These are phyloP conservation scores for Madoqua kirkii DNA, from an alignment of 2,113 vertebrate species.

Conservation along the genomic window DNA sequence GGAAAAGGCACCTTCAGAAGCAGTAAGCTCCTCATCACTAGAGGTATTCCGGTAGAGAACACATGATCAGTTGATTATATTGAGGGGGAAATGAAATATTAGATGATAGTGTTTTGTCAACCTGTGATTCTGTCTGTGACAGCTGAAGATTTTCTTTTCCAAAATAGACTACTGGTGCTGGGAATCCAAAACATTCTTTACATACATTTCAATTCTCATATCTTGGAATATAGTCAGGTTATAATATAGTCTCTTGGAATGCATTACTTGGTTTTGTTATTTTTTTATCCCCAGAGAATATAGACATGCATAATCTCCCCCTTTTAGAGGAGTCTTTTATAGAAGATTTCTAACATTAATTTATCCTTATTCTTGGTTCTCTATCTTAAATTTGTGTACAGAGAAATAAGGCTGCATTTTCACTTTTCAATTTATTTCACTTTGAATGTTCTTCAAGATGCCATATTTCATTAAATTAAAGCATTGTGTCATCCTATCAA, in stretches of 20 bases:
- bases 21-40: not conserved
- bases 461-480: constrained; percentile 34
- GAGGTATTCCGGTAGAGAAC: not conserved
- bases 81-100: not conserved
- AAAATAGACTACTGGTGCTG: constrained; percentile 29
- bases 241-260: constrained; percentile 42
- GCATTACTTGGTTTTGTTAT: not conserved
- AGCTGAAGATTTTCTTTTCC: constrained; percentile 45
- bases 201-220: not conserved
- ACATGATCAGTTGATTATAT: not conserved
- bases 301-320: constrained; percentile 10
- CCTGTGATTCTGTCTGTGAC: not conserved
- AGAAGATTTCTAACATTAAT: constrained; percentile 39
- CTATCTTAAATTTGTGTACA: constrained; percentile 1
- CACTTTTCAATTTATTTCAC: constrained; percentile 34
- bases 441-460: not conserved
- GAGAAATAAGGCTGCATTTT: constrained; percentile 3
- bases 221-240: constrained; percentile 29
- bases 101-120: constrained; percentile 11
- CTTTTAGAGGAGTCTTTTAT: not conserved
- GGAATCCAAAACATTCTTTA: constrained; percentile 16
- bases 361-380: constrained; percentile 8
- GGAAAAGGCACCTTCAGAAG: not conserved
- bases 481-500: constrained; percentile 4
- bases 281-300: constrained; percentile 16